Evolutionary conservation across 2,888 invertebrate species (phyloP).

Genomic region (Coremacera marginata): DNA sequence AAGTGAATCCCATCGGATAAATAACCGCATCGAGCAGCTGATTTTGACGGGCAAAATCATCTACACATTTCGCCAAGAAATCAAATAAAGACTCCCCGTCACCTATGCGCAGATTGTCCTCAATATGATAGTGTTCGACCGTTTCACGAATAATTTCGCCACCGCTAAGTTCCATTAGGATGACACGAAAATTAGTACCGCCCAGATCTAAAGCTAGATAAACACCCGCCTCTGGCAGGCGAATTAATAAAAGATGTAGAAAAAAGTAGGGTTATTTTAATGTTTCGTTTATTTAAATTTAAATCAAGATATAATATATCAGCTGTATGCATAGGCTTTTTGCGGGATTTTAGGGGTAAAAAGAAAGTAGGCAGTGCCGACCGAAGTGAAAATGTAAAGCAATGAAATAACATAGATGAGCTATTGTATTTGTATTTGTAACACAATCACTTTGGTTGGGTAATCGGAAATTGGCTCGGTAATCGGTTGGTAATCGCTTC

Average conservation of each 20-base stretch:
- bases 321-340: too few species aligned
- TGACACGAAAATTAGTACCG: slow-evolving; percentile 84
- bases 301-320: too few species aligned
- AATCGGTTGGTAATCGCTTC: too few species aligned
- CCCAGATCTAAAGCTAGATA: slow-evolving; percentile 85
- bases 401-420: too few species aligned
- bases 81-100: slow-evolving; percentile 78
- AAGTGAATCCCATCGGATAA: slow-evolving; percentile 83
- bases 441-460: too few species aligned
- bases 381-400: too few species aligned
- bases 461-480: too few species aligned
- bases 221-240: slow-evolving; percentile 75
- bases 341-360: too few species aligned
- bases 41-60: slow-evolving; percentile 76
- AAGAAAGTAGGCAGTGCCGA: too few species aligned
- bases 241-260: background rate
- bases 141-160: slow-evolving; percentile 73
- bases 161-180: slow-evolving; percentile 74
- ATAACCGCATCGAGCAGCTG: slow-evolving; percentile 36
- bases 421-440: too few species aligned
- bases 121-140: slow-evolving; percentile 76
- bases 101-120: slow-evolving; percentile 74
- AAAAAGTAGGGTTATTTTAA: background rate
- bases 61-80: slow-evolving; percentile 81
- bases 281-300: too few species aligned